Conservation (phyloP, 1,140 invertebrate species). For the Acromyrmex charruanus region DNA sequence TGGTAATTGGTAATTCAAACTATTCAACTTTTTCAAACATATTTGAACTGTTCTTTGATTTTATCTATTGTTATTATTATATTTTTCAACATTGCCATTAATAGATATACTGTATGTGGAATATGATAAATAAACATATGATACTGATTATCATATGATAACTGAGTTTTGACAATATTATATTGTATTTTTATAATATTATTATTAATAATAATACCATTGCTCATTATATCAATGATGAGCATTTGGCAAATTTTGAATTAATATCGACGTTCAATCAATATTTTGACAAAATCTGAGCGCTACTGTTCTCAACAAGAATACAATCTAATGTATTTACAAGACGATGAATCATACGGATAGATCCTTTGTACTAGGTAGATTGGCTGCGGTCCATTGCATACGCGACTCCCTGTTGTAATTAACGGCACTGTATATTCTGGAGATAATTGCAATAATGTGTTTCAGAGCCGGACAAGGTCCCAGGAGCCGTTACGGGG, state of each 20-base stretch:
- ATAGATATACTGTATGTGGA: not conserved
- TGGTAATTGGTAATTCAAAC: not conserved
- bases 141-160: constrained; percentile 7
- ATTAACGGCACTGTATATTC: constrained; percentile 86
- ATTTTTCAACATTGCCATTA: constrained; percentile 17
- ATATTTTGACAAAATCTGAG: not conserved
- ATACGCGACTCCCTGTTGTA: constrained; percentile 81
- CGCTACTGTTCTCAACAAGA: constrained; percentile 26
- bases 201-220: not conserved
- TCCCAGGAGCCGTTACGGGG: constrained; percentile 84
- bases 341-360: constrained; percentile 83
- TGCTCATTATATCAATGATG: not conserved
- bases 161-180: not conserved
- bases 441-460: constrained; percentile 86
- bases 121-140: not conserved
- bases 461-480: constrained; percentile 86
- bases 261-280: not conserved
- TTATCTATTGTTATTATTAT: constrained; percentile 33
- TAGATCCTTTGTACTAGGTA: constrained; percentile 82
- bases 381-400: constrained; percentile 84
- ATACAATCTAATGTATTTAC: constrained; percentile 79
- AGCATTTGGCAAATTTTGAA: not conserved
- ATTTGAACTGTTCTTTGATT: not conserved
- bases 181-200: not conserved
- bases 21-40: not conserved